Percentiles rank a stretch among this genome's conserved stretches.
These are phyloP conservation scores for Drosophila longiperda DNA, from an alignment of 2,888 invertebrate genomes.

Conservation along the genomic window DNA sequence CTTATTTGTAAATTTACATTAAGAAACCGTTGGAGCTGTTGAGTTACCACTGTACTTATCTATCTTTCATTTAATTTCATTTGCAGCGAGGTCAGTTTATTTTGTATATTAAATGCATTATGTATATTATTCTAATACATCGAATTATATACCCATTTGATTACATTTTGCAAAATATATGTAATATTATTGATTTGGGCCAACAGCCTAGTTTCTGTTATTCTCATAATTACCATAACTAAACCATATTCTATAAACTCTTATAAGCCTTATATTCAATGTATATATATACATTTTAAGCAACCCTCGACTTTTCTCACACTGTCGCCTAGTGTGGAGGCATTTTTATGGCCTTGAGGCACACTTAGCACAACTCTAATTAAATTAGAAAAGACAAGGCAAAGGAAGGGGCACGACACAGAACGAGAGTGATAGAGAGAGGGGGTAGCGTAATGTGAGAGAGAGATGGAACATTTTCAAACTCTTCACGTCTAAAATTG, in stretches of 20 bases:
- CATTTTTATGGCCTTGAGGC: conserved; percentile 57
- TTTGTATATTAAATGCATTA: not conserved
- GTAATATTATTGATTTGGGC: not conserved
- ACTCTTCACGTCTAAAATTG: conserved; percentile 59
- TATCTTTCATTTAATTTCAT: not conserved
- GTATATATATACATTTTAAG: not conserved
- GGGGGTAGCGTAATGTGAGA: not conserved
- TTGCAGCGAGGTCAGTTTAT: conserved; percentile 5
- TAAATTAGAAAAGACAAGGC: conserved; percentile 66
- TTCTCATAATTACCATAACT: not conserved
- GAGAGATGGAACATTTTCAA: conserved; percentile 23
- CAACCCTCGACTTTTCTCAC: conserved; percentile 6
- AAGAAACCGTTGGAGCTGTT: not conserved
- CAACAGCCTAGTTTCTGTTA: not conserved
- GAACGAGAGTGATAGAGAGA: conserved; percentile 8
- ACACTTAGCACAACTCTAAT: conserved; percentile 78
- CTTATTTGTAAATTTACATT: not conserved
- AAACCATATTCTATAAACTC: not conserved
- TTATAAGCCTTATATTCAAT: not conserved
- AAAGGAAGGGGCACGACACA: conserved; percentile 21
- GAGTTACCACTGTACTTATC: not conserved
- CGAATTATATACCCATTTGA: no score
- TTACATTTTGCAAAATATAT: no score
- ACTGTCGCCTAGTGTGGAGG: conserved; percentile 15
- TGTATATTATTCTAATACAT: not conserved